Base-by-base conservation (phyloP, 2,797 vertebrate genomes). In the Benthosema pterotum region DNA sequence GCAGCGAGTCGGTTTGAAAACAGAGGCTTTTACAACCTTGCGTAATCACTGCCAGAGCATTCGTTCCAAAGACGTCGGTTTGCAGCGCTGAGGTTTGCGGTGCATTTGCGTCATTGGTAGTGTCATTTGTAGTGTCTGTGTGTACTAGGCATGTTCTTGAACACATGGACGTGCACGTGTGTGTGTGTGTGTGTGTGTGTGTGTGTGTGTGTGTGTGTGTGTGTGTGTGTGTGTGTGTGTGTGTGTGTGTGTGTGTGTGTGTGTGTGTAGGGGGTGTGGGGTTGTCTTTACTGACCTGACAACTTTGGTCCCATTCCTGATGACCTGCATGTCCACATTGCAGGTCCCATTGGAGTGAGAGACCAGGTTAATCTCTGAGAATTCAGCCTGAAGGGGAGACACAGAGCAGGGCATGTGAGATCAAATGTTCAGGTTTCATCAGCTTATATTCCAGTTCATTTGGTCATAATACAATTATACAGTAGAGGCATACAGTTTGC, bases 331-430 rank as follows among this genome's bases (percentile, higher is more conserved):
- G 77, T 99, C 97, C 69, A 99, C 93, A 0, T 92, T 95, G 4
- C 96, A 98, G 77, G 93, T 94, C 50, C 97, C 96, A 53, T 96
- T 96, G 42, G 96, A 95, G 11, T 98, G 94, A 57, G 97, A 93
- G 83, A 98, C 84, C 25, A 99, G 93, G 84, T 97, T 99, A 79
- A 99, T 89, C 83, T 99, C 97, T 17, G 96, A 96, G 89, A 99
- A 99, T 75, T 98, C 96, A 1, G 96, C 98, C 98, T 98, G 18
- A 0, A 25, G 1, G 72, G 48, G 1, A 73, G 48, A 86, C 47
- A 69, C 38, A 68, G 38, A 80, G 13, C n/a, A 8, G 2, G 32
- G 32, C 8, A 38, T 9, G 8, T 2, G 32, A 9, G 8, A 8
- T 38, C 2, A 38, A 38, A 38, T 38, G 32, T 38, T 32, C 28